Evolutionary conservation across 2,797 vertebrate genomes (phyloP), one percentile per base, ranked within the genome.

Genomic region (Acanthurus leucopareius): DNA sequence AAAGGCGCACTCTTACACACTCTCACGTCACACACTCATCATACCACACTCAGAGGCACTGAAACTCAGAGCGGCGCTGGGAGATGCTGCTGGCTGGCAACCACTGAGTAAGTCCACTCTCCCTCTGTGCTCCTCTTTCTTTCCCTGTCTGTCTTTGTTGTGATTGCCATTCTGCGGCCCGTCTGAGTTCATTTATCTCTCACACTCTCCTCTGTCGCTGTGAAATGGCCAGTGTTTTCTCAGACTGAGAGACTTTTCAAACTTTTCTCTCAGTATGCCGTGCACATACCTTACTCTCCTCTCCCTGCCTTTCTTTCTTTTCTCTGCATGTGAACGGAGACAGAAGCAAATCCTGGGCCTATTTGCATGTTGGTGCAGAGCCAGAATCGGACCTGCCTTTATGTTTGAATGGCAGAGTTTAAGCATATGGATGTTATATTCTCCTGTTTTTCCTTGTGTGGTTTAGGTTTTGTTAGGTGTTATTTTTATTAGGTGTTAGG

Each of bases 261-360:
- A 92, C 88, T 88, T 89, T 74, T 68, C 88, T 79, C 82, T 93
- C 89, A 90, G 90, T 91, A 93, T 91, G 87, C 88, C 1, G 11
- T 6, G 53, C 90, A 90, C 91, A 92, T 40, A 63, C 62, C 76
- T 68, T 70, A 45, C 73, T 75, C 63, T 72, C 47, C 75, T 63
- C 73, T 69, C 47, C 4, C 66, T 68, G 40, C 64, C 54, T 75
- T 35, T 67, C 69, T 85, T 35, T 80, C 75, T 79, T 66, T 78
- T 79, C 80, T 60, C 54, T 62, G 63, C 58, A 62, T 82, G 85
- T 66, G 79, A 64, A 57, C 7, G 13, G 51, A 77, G 51, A 60
- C 72, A 78, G 76, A 42, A 48, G 65, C 45, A 77, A 85, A 86
- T 47, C 79, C 60, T 5, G 2, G 62, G n/a, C 52, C 48, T 61